A percentile compares a stretch with the other conserved stretches of the same genome.
phyloP scores from a whole-genome alignment of 2,113 vertebrate genomes.

The Anguilla rostrata region DNA sequence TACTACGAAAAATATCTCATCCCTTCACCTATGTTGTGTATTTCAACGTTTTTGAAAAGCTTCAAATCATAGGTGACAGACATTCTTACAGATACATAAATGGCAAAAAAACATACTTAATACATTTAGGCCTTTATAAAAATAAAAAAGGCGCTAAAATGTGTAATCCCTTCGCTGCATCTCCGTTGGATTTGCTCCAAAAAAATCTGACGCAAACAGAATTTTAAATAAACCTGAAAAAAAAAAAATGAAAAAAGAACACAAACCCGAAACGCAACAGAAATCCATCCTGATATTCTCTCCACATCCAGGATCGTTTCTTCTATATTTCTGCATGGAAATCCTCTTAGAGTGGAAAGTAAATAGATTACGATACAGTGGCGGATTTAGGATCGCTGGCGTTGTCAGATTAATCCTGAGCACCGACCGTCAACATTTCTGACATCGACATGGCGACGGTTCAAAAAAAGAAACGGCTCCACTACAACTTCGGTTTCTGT shows the following conservation, averaged over 20 bases:
- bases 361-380: constrained; percentile 94
- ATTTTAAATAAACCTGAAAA: constrained; percentile 59
- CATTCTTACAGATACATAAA: not conserved
- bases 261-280: constrained; percentile 43
- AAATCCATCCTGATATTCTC: constrained; percentile 70
- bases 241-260: constrained; percentile 50
- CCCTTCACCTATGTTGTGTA: not conserved
- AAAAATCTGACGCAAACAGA: constrained; percentile 46
- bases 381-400: constrained; percentile 89
- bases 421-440: constrained; percentile 83
- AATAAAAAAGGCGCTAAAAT: constrained; percentile 36
- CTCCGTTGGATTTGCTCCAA: constrained; percentile 37
- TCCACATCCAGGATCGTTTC: constrained; percentile 82
- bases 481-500: constrained; percentile 60
- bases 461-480: constrained; percentile 67
- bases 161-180: constrained; percentile 29
- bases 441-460: constrained; percentile 85
- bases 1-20: not conserved
- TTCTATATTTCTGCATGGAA: constrained; percentile 86
- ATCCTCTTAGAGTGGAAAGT: constrained; percentile 95
- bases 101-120: constrained; percentile 28
- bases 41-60: not conserved
- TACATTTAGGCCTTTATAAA: not conserved
- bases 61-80: not conserved
- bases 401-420: constrained; percentile 93